These are phyloP conservation scores for Drosophila melanica DNA, from an alignment of 1,140 invertebrate genomes.

Conservation along the genomic window DNA sequence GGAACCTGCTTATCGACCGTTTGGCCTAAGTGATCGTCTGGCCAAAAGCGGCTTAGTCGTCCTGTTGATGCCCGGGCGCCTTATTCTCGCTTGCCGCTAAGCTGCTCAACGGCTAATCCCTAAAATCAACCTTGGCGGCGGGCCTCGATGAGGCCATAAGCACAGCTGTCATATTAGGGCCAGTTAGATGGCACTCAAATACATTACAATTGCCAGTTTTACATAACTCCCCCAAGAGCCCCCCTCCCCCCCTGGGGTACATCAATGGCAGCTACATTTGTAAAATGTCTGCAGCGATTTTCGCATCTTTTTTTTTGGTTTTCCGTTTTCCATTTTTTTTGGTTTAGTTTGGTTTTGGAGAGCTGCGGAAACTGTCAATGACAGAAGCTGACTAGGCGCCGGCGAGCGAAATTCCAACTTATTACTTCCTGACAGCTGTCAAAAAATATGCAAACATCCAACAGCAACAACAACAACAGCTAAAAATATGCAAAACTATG, in stretches of 20 bases:
- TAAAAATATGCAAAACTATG: conserved; percentile 62
- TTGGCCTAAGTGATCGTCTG: conserved; percentile 24
- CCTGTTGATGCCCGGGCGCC: conserved; percentile 10
- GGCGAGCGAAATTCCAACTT: conserved; percentile 68
- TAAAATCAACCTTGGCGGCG: conserved; percentile 57
- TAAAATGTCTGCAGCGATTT: conserved; percentile 65
- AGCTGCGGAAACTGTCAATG: conserved; percentile 69
- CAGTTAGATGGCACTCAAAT: conserved; percentile 32
- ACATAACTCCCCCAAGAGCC: conserved; percentile 1
- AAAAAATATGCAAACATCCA: conserved; percentile 81
- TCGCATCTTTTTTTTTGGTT: conserved; percentile 28
- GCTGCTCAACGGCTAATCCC: conserved; percentile 67
- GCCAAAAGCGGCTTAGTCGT: conserved; percentile 15
- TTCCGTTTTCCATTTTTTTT: conserved; percentile 21
- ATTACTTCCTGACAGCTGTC: conserved; percentile 83
- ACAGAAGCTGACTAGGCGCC: conserved; percentile 66
- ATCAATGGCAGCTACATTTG: conserved; percentile 49
- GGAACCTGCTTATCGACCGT: conserved; percentile 1
- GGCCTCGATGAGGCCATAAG: conserved; percentile 66
- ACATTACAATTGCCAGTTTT: conserved; percentile 48
- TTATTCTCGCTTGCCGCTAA: conserved; percentile 58
- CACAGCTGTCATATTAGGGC: conserved; percentile 63
- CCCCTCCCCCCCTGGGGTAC: neutral
- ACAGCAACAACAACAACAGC: conserved; percentile 27
- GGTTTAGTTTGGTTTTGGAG: neutral